Percentiles rank a stretch among this genome's conserved stretches.
Evolutionary conservation across 1,140 invertebrate species (phyloP).

Genomic region (Penaeus chinensis): DNA sequence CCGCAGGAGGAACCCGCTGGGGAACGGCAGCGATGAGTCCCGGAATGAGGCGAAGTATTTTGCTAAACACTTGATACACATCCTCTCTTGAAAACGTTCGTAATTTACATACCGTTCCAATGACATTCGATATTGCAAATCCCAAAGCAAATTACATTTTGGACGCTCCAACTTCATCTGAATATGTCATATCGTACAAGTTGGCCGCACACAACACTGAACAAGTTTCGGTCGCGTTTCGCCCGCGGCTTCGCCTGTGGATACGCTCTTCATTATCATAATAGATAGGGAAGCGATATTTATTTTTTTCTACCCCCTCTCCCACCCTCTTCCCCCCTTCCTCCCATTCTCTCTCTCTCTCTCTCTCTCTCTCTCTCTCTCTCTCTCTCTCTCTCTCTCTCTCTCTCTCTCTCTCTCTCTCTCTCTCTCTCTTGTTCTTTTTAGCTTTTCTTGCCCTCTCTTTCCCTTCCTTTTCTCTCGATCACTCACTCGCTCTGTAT

Average conservation of each 20-base stretch:
- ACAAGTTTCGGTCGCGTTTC: no score
- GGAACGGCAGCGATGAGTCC: no score
- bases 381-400: no score
- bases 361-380: no score
- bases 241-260: no score
- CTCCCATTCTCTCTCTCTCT: no score
- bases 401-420: neutral
- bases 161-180: constrained; percentile 50
- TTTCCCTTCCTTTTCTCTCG: neutral
- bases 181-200: constrained; percentile 44
- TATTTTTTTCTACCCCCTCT: no score
- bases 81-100: constrained; percentile 50
- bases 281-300: no score
- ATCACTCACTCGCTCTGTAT: neutral
- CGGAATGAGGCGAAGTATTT: constrained; percentile 35
- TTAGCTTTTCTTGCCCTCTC: no score
- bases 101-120: constrained; percentile 53
- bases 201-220: neutral
- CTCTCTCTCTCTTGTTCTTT: neutral
- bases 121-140: constrained; percentile 59
- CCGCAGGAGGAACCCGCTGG: no score
- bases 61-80: constrained; percentile 32
- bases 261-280: no score
- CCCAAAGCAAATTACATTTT: constrained; percentile 57
- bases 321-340: no score